Evolutionary conservation across 2,797 vertebrate species (phyloP), one percentile per base, ranked within the genome.

Genomic region (Cheirogaleus major): DNA sequence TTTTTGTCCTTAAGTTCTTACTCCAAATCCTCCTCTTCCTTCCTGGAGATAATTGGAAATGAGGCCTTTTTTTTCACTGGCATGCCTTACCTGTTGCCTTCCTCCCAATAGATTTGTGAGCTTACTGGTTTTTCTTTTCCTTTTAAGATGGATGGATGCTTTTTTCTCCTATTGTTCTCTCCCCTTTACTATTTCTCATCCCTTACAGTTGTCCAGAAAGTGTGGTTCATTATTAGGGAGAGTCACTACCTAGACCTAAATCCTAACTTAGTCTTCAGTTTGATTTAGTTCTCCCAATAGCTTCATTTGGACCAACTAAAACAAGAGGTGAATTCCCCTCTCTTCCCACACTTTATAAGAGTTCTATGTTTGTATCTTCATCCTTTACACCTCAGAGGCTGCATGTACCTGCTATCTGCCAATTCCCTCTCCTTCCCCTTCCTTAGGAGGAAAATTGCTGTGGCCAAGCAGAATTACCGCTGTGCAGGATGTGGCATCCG

Each of bases 401-500:
- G 63, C 27, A 4, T 25, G 30, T 4, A 38, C 76, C 82, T 67
- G 59, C 3, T 65, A 1, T 57, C 43, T 87, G 48, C 50, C 93
- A 95, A 82, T 57, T 27, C 0, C 5, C 63, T 61, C 48, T 92
- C 97, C 25, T 79, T 61, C 18, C 2, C 35, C 57, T 95, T 96
- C 82, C 32, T 86, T 97, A 99, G 99, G 99, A 99, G 99, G 98
- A 99, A 99, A 96, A 99, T 99, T 50, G 98, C 99, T 0, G 99
- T 99, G 70, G 99, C 99, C 32, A 99, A 99, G 97, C 99, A 99
- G 98, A 99, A 99, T 98, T 99, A 99, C 97, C 99, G 99, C 79
- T 99, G 99, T 79, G 99, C 99, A 2, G 99, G 99, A 23, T 99
- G 99, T 92, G 99, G 99, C 80, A 99, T 99, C 96, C 99, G 99